phyloP scores from a whole-genome alignment of 2,113 vertebrate species.

The Mustela lutreola region DNA sequence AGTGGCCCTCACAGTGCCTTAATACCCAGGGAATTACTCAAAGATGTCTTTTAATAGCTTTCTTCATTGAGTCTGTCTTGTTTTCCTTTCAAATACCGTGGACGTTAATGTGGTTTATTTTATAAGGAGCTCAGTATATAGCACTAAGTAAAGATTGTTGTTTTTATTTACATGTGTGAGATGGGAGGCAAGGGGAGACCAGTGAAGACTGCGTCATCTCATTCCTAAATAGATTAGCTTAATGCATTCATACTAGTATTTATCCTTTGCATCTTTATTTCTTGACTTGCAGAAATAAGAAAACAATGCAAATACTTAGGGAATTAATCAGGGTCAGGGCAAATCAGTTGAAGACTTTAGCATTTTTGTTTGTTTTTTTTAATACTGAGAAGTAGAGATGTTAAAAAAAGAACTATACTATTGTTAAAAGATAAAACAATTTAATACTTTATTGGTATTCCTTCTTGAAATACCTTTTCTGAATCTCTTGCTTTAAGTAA shows the following conservation, averaged over 20 bases:
- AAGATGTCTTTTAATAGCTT: background rate
- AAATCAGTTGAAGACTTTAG: conserved; percentile 7
- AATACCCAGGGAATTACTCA: background rate
- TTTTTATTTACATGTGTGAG: background rate
- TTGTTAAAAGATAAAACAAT: conserved; percentile 28
- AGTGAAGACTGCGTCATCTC: background rate
- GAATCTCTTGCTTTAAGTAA: conserved; percentile 26
- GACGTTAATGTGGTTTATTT: conserved; percentile 45
- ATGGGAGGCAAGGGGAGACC: background rate
- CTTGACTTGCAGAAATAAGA: conserved; percentile 3
- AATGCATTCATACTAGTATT: background rate
- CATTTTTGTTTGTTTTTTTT: conserved; percentile 30
- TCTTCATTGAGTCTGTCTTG: background rate
- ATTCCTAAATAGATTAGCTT: conserved; percentile 37
- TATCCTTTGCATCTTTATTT: conserved; percentile 6
- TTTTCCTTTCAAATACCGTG: background rate
- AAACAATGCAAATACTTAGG: background rate
- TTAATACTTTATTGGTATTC: background rate
- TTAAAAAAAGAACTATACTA: background rate
- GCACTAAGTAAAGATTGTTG: background rate
- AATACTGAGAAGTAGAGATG: background rate
- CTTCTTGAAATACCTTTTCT: conserved; percentile 25
- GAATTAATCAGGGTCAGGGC: background rate
- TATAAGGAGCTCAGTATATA: background rate
- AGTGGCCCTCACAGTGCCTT: background rate